Evolutionary conservation across 2,113 vertebrate genomes (phyloP).

Genomic region (Triplophysa tibetana): DNA sequence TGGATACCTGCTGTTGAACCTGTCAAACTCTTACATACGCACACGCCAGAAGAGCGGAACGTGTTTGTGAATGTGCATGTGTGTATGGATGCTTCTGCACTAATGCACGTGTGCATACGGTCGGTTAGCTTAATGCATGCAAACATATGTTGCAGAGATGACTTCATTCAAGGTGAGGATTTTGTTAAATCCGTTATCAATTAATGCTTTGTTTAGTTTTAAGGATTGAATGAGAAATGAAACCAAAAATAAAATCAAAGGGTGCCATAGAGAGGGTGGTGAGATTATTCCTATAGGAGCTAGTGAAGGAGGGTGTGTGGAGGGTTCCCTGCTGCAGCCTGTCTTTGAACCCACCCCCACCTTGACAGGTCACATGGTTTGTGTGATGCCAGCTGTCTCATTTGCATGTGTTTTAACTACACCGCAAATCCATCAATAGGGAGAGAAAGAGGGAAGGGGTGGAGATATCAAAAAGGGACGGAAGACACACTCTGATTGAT

Average conservation of each 20-base stretch:
- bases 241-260: neutral
- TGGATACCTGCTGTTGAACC: conserved; percentile 62
- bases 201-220: neutral
- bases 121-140: neutral
- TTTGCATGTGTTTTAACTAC: conserved; percentile 73
- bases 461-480: conserved; percentile 23
- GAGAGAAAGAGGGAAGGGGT: conserved; percentile 19
- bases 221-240: neutral
- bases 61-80: conserved; percentile 9
- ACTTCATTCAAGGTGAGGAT: neutral
- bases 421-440: conserved; percentile 61
- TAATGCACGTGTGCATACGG: neutral
- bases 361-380: conserved; percentile 74
- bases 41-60: conserved; percentile 7
- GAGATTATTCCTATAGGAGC: conserved; percentile 23
- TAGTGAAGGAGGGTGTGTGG: conserved; percentile 21
- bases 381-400: conserved; percentile 77
- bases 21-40: conserved; percentile 44
- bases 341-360: conserved; percentile 68
- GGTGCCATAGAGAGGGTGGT: neutral
- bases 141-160: neutral
- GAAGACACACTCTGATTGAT: conserved; percentile 19
- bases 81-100: neutral
- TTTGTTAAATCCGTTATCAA: neutral
- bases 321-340: conserved; percentile 47